Evolutionary conservation across 2,797 vertebrate species (phyloP), one percentile per base, ranked within the genome.

Genomic region (Lepus townsendii): DNA sequence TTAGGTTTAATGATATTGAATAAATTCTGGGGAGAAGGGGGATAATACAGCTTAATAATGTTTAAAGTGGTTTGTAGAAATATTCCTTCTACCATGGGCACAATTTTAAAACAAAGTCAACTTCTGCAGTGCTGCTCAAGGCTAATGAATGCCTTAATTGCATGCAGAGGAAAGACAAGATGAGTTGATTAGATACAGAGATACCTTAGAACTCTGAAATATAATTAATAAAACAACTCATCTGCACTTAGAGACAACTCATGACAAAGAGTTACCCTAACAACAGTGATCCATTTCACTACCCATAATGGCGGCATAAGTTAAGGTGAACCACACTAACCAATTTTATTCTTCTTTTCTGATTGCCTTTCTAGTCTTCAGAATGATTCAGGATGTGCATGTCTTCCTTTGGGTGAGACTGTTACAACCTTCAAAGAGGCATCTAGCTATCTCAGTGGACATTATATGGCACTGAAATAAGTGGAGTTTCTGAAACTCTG

Each of bases 161-260:
- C 93, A 96, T 95, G 96, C 96, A 98, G 97, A 97, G 97, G 96
- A 97, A 97, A 98, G 97, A 98, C 94, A 96, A 83, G 77, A 96
- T 96, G 97, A 97, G 97, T 97, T 97, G 96, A 98, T 98, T 98
- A 98, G 98, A 97, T 97, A 97, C 97, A 98, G 96, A 98, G 97
- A 97, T 97, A 98, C 97, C 95, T 97, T 97, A 98, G 97, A 95
- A 97, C 96, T 95, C 93, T 96, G 93, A 98, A 98, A 98, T 96
- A 96, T 52, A 96, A 97, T 97, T 96, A 98, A 88, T 63, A 97
- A 98, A 98, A 98, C 97, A 98, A 97, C 97, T 97, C 97, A 98
- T 92, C 96, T 98, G 97, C 95, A 96, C 93, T 97, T 95, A 97
- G 95, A 98, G 97, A 96, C 95, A 88, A 77, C 50, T 95, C 83